Conservation (phyloP, 1,140 invertebrate genomes). For the Drosophila parvula region DNA sequence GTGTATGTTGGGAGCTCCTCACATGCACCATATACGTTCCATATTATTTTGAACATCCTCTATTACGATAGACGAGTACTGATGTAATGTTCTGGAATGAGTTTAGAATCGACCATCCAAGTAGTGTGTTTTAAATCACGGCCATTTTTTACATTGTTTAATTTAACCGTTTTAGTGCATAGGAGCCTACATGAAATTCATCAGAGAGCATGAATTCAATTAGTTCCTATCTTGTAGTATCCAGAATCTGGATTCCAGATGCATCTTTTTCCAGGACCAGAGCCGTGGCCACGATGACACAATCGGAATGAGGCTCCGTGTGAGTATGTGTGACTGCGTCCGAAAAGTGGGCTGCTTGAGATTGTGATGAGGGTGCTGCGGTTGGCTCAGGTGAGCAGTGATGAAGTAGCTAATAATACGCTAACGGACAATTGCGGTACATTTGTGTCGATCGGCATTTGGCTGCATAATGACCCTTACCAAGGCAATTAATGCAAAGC, state of each 20-base stretch:
- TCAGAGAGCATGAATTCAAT: conserved; percentile 65
- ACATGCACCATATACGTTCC: background rate
- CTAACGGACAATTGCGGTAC: background rate
- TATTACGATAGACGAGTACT: background rate
- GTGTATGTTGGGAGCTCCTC: background rate
- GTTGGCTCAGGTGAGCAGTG: background rate
- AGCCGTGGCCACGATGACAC: background rate
- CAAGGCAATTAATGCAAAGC: too few species aligned
- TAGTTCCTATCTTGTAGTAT: background rate
- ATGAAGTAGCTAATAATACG: background rate
- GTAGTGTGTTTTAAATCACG: too few species aligned
- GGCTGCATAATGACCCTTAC: too few species aligned
- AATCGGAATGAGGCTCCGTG: background rate
- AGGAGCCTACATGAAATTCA: too few species aligned
- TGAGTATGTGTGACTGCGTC: background rate
- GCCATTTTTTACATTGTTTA: too few species aligned
- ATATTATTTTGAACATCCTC: background rate
- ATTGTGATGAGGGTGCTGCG: background rate
- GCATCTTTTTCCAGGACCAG: background rate
- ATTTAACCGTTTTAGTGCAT: too few species aligned
- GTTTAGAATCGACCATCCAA: conserved; percentile 36
- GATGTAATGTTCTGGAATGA: background rate
- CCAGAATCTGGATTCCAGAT: too few species aligned
- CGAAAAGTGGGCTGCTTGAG: background rate
- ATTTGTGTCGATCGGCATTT: too few species aligned